phyloP scores from a whole-genome alignment of 2,888 invertebrate genomes.

The Platycheirus albimanus region DNA sequence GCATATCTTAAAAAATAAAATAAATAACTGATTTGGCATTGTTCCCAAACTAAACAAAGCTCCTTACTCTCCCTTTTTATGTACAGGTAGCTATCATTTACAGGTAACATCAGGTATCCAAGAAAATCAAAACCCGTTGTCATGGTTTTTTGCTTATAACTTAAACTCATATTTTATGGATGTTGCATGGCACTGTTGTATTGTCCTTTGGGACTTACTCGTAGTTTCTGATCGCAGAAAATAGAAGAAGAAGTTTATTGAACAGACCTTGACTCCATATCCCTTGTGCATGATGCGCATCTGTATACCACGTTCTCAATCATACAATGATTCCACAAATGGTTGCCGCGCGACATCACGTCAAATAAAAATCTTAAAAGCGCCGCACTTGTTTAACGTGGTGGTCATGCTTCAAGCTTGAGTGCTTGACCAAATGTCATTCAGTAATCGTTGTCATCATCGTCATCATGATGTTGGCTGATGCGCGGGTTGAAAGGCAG shows the following conservation, averaged over 20 bases:
- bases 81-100: too few species aligned
- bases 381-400: slow-evolving; percentile 67
- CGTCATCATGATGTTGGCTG: neutral
- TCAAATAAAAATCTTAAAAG: slow-evolving; percentile 68
- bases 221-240: slow-evolving; percentile 30
- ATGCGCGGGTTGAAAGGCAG: slow-evolving; percentile 64
- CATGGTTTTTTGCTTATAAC: neutral
- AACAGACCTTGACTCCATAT: slow-evolving; percentile 45
- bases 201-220: slow-evolving; percentile 51
- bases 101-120: too few species aligned
- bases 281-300: slow-evolving; percentile 34
- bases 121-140: neutral
- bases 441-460: slow-evolving; percentile 57
- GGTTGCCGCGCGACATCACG: slow-evolving; percentile 69
- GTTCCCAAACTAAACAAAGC: too few species aligned
- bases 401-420: slow-evolving; percentile 65
- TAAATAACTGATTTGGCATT: too few species aligned
- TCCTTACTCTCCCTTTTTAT: too few species aligned
- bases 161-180: slow-evolving; percentile 37
- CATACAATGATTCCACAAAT: slow-evolving; percentile 54
- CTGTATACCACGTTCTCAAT: slow-evolving; percentile 41
- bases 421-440: slow-evolving; percentile 67
- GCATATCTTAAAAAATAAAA: too few species aligned
- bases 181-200: slow-evolving; percentile 33
- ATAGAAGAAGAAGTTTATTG: slow-evolving; percentile 46